Evolutionary conservation across 2,797 vertebrate genomes (phyloP).

Genomic region (Babyrousa celebensis): DNA sequence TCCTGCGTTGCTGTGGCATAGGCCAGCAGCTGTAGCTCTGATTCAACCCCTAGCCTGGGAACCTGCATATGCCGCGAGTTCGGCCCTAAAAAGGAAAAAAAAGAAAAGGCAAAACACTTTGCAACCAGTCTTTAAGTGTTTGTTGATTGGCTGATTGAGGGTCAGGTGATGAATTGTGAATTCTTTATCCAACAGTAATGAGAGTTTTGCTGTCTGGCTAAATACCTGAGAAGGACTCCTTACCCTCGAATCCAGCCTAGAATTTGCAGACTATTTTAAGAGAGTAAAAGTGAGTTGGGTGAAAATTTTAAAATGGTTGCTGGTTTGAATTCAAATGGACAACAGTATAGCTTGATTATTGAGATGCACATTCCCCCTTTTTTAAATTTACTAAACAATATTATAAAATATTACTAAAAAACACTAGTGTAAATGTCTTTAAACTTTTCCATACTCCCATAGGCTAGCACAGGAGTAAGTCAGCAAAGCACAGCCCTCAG

Average conservation of each 20-base stretch:
- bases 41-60: too few species aligned
- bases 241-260: not conserved
- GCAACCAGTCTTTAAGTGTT: not conserved
- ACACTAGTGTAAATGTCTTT: not conserved
- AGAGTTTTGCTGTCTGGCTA: conserved; percentile 34
- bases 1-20: too few species aligned
- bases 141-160: not conserved
- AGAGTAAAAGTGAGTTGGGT: not conserved
- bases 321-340: conserved; percentile 14
- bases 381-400: not conserved
- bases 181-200: not conserved
- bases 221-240: not conserved
- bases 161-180: not conserved
- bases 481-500: not conserved
- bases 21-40: too few species aligned
- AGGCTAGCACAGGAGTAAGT: not conserved
- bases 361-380: not conserved
- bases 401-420: conserved; percentile 25
- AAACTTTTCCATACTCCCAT: not conserved
- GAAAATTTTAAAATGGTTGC: not conserved
- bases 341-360: not conserved
- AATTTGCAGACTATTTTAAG: conserved; percentile 40
- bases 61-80: too few species aligned
- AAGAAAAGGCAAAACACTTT: not conserved
- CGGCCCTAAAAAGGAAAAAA: too few species aligned